phyloP scores from a whole-genome alignment of 2,797 vertebrate species.

The Ambastaia sidthimunki region DNA sequence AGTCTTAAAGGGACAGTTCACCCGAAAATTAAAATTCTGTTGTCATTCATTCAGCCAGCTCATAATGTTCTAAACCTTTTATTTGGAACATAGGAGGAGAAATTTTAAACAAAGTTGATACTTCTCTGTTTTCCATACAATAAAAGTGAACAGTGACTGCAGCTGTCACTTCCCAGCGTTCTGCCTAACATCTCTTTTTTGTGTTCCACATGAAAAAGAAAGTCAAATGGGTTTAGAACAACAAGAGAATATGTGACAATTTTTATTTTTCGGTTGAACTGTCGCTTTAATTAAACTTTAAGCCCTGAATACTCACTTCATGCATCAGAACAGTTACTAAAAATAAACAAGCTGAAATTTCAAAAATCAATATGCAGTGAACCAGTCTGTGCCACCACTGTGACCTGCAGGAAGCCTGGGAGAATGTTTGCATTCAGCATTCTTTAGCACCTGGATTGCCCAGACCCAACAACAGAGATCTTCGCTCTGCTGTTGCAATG shows the following conservation, averaged over 20 bases:
- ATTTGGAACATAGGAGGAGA: not conserved
- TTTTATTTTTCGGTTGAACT: too few relatives aligned
- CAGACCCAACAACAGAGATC: not conserved
- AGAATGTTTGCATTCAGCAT: conserved; percentile 10
- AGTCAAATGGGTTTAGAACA: not conserved
- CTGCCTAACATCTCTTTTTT: not conserved
- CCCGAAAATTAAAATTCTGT: not conserved
- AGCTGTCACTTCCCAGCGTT: too few relatives aligned
- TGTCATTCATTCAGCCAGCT: not conserved
- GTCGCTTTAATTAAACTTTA: conserved; percentile 10
- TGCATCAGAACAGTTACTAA: not conserved
- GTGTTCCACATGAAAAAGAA: not conserved
- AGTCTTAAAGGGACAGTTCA: not conserved
- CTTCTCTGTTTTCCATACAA: too few relatives aligned
- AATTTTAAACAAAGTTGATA: too few relatives aligned
- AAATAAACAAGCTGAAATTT: conserved; percentile 8
- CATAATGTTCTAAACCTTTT: not conserved
- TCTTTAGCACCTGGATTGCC: not conserved
- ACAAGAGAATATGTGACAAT: not conserved
- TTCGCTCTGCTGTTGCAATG: conserved; percentile 3
- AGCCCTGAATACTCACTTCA: conserved; percentile 3
- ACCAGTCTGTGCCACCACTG: not conserved
- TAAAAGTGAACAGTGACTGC: too few relatives aligned
- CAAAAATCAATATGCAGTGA: conserved; percentile 28
- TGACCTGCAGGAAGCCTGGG: conserved; percentile 3